Base-by-base conservation (phyloP, 1,140 invertebrate species). In the Sycophaga agraensis region DNA sequence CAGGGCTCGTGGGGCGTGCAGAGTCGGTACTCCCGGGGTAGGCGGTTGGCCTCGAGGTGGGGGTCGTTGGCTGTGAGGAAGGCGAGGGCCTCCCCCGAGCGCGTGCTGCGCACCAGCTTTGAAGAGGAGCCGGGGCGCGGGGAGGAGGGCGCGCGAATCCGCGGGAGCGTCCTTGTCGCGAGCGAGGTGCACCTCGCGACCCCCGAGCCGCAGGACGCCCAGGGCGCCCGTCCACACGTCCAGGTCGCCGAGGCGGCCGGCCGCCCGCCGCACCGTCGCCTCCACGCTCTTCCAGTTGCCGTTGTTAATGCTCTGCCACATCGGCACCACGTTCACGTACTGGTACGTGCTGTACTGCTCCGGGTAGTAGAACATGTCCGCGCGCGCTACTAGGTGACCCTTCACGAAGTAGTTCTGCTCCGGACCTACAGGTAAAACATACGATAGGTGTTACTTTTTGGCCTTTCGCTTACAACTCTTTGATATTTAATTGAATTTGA, bases 311-410 rank as follows among this genome's bases (percentile, higher is more conserved):
- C 64, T 63, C 67, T 83, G 83, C 82, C 83, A 86, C 68, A 85
- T 83, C 5, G 84, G 85, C 19, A 76, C 73, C 1, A 70, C 77
- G 66, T 86, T 86, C 14, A 83, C 64, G 63, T 82, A 85, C 66
- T 78, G 83, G 62, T 82, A 86, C 0, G 83, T 83, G 1, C 79
- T 68, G 45, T 75, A 73, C 66, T 85, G 82, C 55, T 78, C 73
- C 2, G 75, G 66, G 4, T 71, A 71, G 26, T 80, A 78, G 17
- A 82, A 68, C 68, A 84, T 84, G 70, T 86, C 84, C 2, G 78
- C 82, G 62, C 82, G 76, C 0, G 85, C 81, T 4, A 82, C 73
- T 22, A 85, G 66, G 62, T 85, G 85, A 6, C 84, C 84, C 53
- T 81, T 71, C 2, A 82, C 76, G 21, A 86, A 60, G 63, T 70